Percentiles rank a stretch among this genome's conserved stretches.
Conservation (phyloP, 2,113 vertebrate species). For the Piaya cayana region DNA sequence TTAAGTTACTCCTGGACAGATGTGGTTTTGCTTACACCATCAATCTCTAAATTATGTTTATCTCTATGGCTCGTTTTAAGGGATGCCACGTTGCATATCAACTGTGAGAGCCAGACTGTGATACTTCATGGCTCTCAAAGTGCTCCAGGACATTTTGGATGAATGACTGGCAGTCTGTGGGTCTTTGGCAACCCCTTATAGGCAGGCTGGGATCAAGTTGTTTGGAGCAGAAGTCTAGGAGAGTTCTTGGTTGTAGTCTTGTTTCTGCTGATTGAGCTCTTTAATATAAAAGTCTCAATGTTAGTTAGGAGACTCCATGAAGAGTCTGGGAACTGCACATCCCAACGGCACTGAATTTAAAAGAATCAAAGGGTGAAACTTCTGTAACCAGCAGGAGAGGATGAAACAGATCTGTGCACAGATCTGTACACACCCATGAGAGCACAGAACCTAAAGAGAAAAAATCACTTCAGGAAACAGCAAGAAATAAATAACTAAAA, state of each 20-base stretch:
- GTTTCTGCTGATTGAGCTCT: neutral
- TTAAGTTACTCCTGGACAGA: neutral
- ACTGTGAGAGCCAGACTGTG: neutral
- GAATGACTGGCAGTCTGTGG: neutral
- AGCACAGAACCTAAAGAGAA: neutral
- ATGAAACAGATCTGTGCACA: neutral
- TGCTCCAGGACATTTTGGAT: neutral
- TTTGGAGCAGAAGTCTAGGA: neutral
- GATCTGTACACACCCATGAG: fast-evolving
- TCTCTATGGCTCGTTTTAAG: neutral
- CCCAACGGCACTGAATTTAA: neutral
- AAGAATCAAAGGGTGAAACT: neutral
- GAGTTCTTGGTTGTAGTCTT: neutral
- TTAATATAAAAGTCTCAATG: neutral
- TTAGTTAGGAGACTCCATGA: neutral
- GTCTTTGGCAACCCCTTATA: neutral
- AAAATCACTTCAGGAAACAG: neutral
- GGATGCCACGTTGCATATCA: neutral
- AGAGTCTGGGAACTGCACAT: neutral
- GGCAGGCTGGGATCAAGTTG: neutral
- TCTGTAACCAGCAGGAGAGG: neutral
- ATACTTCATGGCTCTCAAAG: neutral
- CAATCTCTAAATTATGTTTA: neutral
- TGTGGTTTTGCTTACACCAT: neutral
- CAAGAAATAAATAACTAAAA: neutral